These are phyloP conservation scores for Pseudococcus longispinus DNA, from an alignment of 2,888 invertebrate genomes.

Conservation along the genomic window DNA sequence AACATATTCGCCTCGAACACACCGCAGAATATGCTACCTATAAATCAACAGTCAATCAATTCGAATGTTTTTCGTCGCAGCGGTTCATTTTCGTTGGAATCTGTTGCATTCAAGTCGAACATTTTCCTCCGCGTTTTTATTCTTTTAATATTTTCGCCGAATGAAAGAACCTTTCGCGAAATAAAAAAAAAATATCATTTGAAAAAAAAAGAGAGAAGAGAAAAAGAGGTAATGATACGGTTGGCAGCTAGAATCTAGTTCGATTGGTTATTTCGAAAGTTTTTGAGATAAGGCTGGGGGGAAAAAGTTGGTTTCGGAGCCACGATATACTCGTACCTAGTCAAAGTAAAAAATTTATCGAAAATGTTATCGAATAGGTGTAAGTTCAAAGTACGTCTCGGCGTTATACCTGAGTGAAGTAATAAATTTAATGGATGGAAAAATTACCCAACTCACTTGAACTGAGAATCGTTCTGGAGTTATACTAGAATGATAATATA, in stretches of 20 bases:
- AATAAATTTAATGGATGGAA: slow-evolving; percentile 37
- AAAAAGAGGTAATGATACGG: not conserved
- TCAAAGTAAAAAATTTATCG: slow-evolving; percentile 25
- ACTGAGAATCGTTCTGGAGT: not conserved
- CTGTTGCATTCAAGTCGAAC: not conserved
- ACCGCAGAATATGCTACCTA: not conserved
- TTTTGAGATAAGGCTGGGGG: not conserved
- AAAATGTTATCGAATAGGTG: slow-evolving; percentile 20
- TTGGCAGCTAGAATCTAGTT: not conserved
- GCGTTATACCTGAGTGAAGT: slow-evolving; percentile 2
- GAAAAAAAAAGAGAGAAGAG: too few species aligned
- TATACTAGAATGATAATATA: slow-evolving; percentile 12
- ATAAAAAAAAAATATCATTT: not conserved
- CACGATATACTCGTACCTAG: not conserved
- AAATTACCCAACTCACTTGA: slow-evolving; percentile 18
- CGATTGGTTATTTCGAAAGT: not conserved
- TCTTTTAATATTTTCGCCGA: not conserved
- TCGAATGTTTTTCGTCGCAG: not conserved
- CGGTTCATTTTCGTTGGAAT: not conserved
- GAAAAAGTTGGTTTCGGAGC: not conserved
- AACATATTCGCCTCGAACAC: not conserved
- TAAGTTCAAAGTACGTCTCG: slow-evolving; percentile 21
- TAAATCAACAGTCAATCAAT: slow-evolving; percentile 17
- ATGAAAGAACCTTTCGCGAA: not conserved
- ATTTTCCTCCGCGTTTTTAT: slow-evolving; percentile 1